These are phyloP conservation scores for Synanthedon tipuliformis DNA, from an alignment of 2,888 invertebrate species.

Conservation along the genomic window DNA sequence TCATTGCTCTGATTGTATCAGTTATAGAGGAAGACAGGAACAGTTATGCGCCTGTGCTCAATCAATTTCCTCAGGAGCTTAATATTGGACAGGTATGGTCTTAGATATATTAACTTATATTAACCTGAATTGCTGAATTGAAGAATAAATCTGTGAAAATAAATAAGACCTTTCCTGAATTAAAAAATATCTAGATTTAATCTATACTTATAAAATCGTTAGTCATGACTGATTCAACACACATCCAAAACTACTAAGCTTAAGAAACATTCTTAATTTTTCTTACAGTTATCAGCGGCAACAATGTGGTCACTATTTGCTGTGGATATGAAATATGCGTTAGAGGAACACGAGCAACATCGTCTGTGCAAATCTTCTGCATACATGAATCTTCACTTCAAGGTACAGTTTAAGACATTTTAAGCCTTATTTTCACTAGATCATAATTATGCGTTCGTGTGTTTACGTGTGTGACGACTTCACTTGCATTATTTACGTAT, in stretches of 20 bases:
- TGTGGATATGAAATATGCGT: constrained; percentile 95
- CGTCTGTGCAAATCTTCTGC: constrained; percentile 96
- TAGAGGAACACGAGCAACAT: constrained; percentile 98
- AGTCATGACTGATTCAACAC: too few species aligned
- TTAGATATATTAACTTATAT: too few species aligned
- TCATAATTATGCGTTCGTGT: too few species aligned
- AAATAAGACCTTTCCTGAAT: too few species aligned
- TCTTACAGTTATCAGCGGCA: constrained; percentile 88
- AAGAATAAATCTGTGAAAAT: too few species aligned
- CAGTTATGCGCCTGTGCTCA: constrained; percentile 96
- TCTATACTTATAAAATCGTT: not conserved
- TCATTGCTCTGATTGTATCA: constrained; percentile 95
- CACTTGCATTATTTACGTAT: too few species aligned
- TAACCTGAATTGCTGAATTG: too few species aligned
- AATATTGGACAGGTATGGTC: constrained; percentile 90
- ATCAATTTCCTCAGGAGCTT: constrained; percentile 98
- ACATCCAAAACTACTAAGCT: not conserved
- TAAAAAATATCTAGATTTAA: too few species aligned
- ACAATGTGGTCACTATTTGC: constrained; percentile 99
- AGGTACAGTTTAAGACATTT: constrained; percentile 45
- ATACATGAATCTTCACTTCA: constrained; percentile 99
- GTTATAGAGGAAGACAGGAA: constrained; percentile 99
- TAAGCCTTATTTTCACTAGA: too few species aligned
- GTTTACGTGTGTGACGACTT: too few species aligned
- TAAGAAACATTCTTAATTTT: constrained; percentile 1